Evolutionary conservation across 2,797 vertebrate species (phyloP).

Genomic region (Acropternis orthonyx): DNA sequence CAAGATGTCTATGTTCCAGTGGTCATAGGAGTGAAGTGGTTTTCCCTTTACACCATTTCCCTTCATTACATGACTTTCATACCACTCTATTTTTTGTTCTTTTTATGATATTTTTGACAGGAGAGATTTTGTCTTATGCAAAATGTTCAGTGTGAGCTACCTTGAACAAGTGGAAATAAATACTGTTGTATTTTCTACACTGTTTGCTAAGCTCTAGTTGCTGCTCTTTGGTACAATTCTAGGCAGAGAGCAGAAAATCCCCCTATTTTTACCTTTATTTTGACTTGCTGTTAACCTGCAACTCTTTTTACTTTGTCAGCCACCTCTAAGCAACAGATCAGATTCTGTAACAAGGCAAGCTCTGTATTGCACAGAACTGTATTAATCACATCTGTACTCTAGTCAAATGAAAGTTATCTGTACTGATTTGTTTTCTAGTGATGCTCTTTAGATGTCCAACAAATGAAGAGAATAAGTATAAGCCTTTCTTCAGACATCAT

Average conservation of each 20-base stretch:
- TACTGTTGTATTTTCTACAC: not conserved
- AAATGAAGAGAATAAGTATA: not conserved
- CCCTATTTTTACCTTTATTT: constrained; percentile 29
- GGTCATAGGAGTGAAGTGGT: not conserved
- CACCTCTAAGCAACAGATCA: not conserved
- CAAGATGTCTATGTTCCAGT: not conserved
- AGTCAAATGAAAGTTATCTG: not conserved
- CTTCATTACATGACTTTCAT: not conserved
- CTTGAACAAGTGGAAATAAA: constrained; percentile 6
- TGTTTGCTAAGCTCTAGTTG: constrained; percentile 1
- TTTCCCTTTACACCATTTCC: constrained; percentile 18
- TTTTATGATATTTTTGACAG: not conserved
- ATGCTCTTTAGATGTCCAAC: not conserved
- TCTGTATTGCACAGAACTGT: not conserved
- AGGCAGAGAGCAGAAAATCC: constrained; percentile 21
- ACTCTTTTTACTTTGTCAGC: not conserved
- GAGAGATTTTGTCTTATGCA: not conserved
- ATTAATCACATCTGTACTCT: not conserved
- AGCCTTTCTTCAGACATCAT: not conserved
- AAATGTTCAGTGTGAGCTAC: not conserved
- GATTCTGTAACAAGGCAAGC: not conserved
- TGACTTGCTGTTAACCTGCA: not conserved
- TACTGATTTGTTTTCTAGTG: not conserved
- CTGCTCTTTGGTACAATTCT: constrained; percentile 21
- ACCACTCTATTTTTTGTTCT: not conserved